These are phyloP conservation scores for Hecatera dysodea DNA, from an alignment of 2,888 invertebrate species.

Conservation along the genomic window DNA sequence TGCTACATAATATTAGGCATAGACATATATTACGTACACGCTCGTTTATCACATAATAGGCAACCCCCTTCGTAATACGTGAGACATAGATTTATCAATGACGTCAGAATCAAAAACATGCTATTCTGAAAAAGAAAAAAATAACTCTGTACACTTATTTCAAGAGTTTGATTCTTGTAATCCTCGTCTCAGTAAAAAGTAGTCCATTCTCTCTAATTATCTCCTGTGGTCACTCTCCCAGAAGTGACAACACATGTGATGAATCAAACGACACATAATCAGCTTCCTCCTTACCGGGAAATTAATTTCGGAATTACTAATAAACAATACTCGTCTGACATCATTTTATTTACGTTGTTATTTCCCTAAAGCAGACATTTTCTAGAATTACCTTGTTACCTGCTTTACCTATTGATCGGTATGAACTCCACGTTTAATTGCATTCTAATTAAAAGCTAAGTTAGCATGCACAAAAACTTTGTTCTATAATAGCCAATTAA, in stretches of 20 bases:
- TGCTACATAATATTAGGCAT: neutral
- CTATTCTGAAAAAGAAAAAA: neutral
- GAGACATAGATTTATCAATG: too few species aligned
- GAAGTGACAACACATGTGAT: slow-evolving; percentile 52
- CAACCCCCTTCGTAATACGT: too few species aligned
- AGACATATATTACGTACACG: too few species aligned
- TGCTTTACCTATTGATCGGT: slow-evolving; percentile 14
- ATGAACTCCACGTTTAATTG: slow-evolving; percentile 48
- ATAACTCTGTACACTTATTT: too few species aligned
- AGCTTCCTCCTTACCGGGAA: slow-evolving; percentile 56
- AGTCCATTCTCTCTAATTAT: slow-evolving; percentile 66
- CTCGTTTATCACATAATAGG: neutral
- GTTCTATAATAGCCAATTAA: slow-evolving; percentile 65
- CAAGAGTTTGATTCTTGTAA: too few species aligned
- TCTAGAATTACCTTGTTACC: slow-evolving; percentile 21
- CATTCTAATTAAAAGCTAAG: slow-evolving; percentile 60
- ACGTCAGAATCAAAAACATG: neutral
- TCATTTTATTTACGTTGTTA: slow-evolving; percentile 6
- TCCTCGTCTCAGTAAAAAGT: too few species aligned
- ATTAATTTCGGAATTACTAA: slow-evolving; percentile 19
- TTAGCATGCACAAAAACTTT: slow-evolving; percentile 52
- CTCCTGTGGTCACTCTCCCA: slow-evolving; percentile 64
- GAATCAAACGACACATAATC: slow-evolving; percentile 58
- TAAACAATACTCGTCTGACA: slow-evolving; percentile 25
- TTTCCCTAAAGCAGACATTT: neutral